Evolutionary conservation across 2,888 invertebrate species (phyloP).

Genomic region (Hyles lineata): DNA sequence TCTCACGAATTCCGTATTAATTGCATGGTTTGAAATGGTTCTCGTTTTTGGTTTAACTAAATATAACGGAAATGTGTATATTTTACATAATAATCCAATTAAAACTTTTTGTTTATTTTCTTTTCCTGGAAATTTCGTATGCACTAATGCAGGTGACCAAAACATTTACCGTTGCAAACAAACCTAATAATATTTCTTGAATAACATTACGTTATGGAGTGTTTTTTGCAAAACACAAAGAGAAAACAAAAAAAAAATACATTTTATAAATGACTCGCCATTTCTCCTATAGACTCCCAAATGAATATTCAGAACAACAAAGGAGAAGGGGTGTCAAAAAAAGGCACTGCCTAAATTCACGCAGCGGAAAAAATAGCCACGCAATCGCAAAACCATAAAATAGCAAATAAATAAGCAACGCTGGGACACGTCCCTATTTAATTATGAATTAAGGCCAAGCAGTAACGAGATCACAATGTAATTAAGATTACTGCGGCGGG

Average conservation of each 20-base stretch:
- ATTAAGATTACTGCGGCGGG: conserved; percentile 82
- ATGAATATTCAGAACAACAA: conserved; percentile 81
- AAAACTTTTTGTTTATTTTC: neutral
- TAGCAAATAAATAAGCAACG: conserved; percentile 79
- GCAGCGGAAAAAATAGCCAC: conserved; percentile 60
- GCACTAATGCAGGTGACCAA: neutral
- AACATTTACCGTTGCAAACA: neutral
- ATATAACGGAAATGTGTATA: neutral
- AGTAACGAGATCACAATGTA: conserved; percentile 83
- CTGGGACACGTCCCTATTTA: conserved; percentile 80
- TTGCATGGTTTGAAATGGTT: too few relatives aligned
- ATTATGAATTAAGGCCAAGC: conserved; percentile 82
- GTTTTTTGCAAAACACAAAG: conserved; percentile 52
- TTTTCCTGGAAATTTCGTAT: neutral
- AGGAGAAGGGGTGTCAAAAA: conserved; percentile 75
- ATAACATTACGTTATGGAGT: conserved; percentile 15
- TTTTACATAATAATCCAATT: neutral
- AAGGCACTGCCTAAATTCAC: conserved; percentile 69
- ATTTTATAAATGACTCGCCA: conserved; percentile 73
- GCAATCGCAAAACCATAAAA: conserved; percentile 78
- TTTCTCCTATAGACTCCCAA: conserved; percentile 76
- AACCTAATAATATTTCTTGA: conserved; percentile 6
- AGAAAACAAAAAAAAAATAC: conserved; percentile 68
- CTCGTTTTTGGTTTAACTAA: neutral
- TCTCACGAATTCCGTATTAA: too few relatives aligned